Conservation (phyloP, 2,888 invertebrate species). For the Cyclophora albipunctata region DNA sequence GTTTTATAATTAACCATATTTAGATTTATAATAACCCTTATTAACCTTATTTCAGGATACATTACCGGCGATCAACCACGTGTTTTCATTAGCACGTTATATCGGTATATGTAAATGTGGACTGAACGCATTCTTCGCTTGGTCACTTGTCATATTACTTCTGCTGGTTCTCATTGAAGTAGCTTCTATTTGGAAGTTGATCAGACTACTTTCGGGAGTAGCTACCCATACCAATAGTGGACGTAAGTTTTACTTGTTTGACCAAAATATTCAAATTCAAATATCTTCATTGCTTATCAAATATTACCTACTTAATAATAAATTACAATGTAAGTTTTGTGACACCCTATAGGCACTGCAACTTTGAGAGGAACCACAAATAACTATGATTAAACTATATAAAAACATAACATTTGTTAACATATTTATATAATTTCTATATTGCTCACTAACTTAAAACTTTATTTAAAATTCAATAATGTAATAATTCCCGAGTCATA, state of each 20-base stretch:
- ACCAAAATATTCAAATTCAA: too few species aligned
- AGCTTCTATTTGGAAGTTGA: conserved; percentile 39
- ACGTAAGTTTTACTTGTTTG: conserved; percentile 21
- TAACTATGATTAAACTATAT: too few species aligned
- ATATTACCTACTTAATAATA: neutral
- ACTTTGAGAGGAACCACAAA: neutral
- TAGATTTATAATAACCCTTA: too few species aligned
- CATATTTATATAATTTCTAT: conserved; percentile 3
- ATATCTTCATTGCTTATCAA: too few species aligned
- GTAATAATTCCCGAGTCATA: neutral
- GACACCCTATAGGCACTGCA: neutral
- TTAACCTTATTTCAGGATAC: conserved; percentile 35
- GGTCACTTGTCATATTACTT: conserved; percentile 28
- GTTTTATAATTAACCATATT: too few species aligned
- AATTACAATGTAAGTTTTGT: neutral
- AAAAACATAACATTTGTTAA: neutral
- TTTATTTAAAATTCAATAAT: too few species aligned
- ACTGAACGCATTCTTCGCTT: conserved; percentile 21
- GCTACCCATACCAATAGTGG: conserved; percentile 23
- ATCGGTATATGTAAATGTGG: conserved; percentile 42
- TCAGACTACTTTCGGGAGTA: conserved; percentile 27
- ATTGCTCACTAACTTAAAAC: too few species aligned
- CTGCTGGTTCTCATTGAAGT: conserved; percentile 31
- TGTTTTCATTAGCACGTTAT: conserved; percentile 37
- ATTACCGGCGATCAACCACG: conserved; percentile 27